Base-by-base conservation (phyloP, 2,888 invertebrate genomes). In the Sceliomorpha sp. region DNA sequence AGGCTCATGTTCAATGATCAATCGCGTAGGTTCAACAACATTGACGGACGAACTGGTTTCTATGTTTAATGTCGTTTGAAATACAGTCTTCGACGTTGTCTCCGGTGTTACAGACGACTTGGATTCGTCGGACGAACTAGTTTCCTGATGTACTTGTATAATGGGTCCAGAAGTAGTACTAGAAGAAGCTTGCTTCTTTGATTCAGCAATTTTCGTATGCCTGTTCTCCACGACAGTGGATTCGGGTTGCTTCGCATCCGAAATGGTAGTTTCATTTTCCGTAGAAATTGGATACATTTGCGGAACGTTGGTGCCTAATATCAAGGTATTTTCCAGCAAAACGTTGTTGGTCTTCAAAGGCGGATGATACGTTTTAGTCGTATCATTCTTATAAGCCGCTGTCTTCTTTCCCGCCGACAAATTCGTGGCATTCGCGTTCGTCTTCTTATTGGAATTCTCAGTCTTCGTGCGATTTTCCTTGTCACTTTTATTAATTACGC, bases 21-120 rank as follows among this genome's bases (percentile, higher is more conserved):
- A 80, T 10, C 79, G 70, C 2, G 84, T 82, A 0, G 85, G 80
- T 58, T 85, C 83, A 69, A 88, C 86, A 1, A 85, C 74, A 32
- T 85, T 83, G 3, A 86, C 77, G 9, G 81, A 83, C 0, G 88
- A 87, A 56, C 83, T 87, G 1, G 86, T 86, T 31, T 85, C 87
- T 10, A 87, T 79, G 8, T 76, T 83, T 34, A 87, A 44, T 2
- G 85, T 88, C 6, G 84, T 82, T 48, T 77, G 70, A 39, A 73
- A 73, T 0, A 73, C 2, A 0, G 67, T 71, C 24, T 55, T 68
- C 1, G 75, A 47, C 0, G 77, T 62, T 34, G 70, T 59, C 12
- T 58, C 36, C n/a, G 68, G 51, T 24, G 34, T 67, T 13, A 60
- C 9, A 6, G 70, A 14, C 7, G 55, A 44, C 32, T 59, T 32